These are phyloP conservation scores for Parauchenoglanis ngamensis DNA, from an alignment of 2,797 vertebrate genomes.

Conservation along the genomic window DNA sequence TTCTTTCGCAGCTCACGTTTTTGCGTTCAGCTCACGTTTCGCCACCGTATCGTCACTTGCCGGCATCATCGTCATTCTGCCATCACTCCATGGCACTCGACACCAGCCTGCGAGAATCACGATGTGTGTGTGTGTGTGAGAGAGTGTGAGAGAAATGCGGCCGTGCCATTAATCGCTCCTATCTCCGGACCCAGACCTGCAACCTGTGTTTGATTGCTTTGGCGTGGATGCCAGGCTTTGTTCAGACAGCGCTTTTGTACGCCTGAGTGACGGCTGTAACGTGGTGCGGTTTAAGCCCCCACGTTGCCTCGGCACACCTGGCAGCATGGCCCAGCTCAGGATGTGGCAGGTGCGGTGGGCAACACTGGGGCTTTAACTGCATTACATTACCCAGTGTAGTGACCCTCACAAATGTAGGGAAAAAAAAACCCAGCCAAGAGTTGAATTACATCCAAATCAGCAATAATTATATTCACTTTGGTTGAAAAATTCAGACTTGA, in stretches of 20 bases:
- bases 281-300: conserved; percentile 4
- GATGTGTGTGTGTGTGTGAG: conserved; percentile 3
- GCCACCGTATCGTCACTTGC: not conserved
- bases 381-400: not conserved
- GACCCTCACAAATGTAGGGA: not conserved
- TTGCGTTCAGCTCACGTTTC: not conserved
- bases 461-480: not conserved
- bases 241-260: conserved; percentile 69
- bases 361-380: not conserved
- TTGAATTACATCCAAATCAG: not conserved
- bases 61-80: not conserved
- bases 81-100: not conserved
- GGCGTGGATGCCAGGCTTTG: conserved; percentile 69
- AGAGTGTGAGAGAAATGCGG: conserved; percentile 57
- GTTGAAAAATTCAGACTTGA: not conserved
- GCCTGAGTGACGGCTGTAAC: conserved; percentile 54
- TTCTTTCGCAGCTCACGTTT: not conserved
- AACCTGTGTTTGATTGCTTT: conserved; percentile 64
- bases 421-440: not conserved
- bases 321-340: not conserved
- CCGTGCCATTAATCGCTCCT: conserved; percentile 68
- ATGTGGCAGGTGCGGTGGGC: conserved; percentile 41
- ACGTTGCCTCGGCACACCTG: not conserved
- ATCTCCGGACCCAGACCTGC: conserved; percentile 75
- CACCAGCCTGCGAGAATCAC: not conserved